A percentile compares a stretch with the other conserved stretches of the same genome.
These are phyloP conservation scores for Champsocephalus esox DNA, from an alignment of 2,797 vertebrate species.

Conservation along the genomic window DNA sequence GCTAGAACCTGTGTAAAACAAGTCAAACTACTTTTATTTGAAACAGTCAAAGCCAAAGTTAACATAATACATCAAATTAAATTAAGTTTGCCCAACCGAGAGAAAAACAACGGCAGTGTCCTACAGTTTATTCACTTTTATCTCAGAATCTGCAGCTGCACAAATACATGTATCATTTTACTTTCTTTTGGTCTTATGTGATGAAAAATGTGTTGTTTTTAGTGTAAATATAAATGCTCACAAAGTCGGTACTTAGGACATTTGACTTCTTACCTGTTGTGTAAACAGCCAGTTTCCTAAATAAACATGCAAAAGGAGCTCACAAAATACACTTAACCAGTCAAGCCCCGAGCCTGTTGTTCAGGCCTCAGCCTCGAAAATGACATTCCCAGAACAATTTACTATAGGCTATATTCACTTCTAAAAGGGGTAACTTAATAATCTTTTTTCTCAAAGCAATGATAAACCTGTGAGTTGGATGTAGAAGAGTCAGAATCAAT, in stretches of 20 bases:
- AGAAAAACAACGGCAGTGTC: not conserved
- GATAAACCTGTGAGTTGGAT: no score
- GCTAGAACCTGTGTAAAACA: not conserved
- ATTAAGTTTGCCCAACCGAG: not conserved
- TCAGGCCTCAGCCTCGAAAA: no score
- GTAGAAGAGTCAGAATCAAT: no score
- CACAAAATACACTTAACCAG: not conserved
- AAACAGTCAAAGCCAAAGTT: not conserved
- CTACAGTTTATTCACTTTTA: not conserved
- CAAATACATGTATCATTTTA: not conserved
- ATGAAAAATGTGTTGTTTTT: not conserved
- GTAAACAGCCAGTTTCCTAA: constrained; percentile 27
- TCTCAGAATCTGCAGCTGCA: not conserved
- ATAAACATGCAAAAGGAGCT: constrained; percentile 30
- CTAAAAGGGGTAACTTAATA: no score
- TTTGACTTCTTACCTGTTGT: not conserved
- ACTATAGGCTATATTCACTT: no score
- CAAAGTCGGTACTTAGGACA: not conserved
- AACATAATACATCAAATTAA: not conserved
- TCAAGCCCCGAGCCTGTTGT: no score
- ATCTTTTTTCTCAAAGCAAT: no score
- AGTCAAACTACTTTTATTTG: not conserved
- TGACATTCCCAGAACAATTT: no score
- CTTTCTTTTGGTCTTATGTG: not conserved
- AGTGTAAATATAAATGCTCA: not conserved